Evolutionary conservation across 2,113 vertebrate genomes (phyloP).

Genomic region (Pithys albifrons): DNA sequence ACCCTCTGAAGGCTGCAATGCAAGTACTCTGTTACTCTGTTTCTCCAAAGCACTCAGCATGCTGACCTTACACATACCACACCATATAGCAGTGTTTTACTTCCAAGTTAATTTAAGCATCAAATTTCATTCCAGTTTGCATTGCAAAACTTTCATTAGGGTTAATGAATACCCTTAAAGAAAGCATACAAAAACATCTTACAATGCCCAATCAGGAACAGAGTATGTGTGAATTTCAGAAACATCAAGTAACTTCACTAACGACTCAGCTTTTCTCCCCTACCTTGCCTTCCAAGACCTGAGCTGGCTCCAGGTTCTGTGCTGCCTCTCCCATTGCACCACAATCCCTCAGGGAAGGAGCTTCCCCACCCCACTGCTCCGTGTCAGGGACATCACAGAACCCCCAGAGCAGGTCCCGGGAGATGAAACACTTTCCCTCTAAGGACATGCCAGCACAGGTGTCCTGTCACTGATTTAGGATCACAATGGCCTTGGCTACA

Average conservation of each 20-base stretch:
- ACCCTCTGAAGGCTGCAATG: constrained; percentile 21
- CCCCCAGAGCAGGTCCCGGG: not conserved
- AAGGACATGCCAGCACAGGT: not conserved
- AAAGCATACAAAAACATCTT: not conserved
- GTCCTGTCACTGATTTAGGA: not conserved
- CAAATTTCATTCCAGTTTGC: not conserved
- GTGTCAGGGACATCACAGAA: not conserved
- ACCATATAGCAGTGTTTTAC: not conserved
- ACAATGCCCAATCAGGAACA: constrained; percentile 3
- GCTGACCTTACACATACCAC: not conserved
- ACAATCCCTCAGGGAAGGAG: not conserved
- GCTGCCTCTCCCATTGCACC: not conserved
- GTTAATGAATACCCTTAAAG: constrained; percentile 13
- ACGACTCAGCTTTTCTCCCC: not conserved
- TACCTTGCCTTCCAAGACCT: constrained; percentile 41
- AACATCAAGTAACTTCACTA: not conserved
- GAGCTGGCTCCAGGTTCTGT: not conserved
- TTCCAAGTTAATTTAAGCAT: not conserved
- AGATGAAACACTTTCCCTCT: not conserved
- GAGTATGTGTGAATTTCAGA: not conserved
- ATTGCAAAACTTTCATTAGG: not conserved
- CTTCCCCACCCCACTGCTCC: not conserved
- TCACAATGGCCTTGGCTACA: constrained; percentile 28
- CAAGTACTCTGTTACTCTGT: not conserved
- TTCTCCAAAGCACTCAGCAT: not conserved